These are phyloP conservation scores for Pogonomyrmex barbatus DNA, from an alignment of 1,140 invertebrate genomes.

Conservation along the genomic window DNA sequence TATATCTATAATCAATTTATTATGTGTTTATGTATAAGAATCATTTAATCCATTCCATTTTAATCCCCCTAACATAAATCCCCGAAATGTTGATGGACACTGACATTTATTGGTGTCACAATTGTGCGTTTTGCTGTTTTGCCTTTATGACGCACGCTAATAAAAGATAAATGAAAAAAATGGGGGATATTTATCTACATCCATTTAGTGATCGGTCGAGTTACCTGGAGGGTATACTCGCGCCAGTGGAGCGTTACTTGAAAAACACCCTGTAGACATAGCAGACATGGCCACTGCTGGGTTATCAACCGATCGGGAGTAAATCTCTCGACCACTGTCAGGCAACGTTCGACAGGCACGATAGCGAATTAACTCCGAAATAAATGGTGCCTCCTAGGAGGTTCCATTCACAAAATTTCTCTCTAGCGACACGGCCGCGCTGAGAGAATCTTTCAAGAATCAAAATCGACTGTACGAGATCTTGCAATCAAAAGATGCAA, in stretches of 20 bases:
- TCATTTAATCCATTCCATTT: slow-evolving; percentile 20
- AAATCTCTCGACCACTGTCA: slow-evolving; percentile 75
- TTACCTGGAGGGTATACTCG: slow-evolving; percentile 69
- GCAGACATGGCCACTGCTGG: slow-evolving; percentile 74
- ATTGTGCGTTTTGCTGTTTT: slow-evolving; percentile 28
- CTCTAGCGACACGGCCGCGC: slow-evolving; percentile 32
- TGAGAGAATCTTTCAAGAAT: slow-evolving; percentile 38
- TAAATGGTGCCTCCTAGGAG: slow-evolving; percentile 78
- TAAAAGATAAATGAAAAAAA: slow-evolving; percentile 70
- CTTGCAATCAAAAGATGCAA: not conserved
- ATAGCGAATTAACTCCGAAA: slow-evolving; percentile 78
- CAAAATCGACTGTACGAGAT: slow-evolving; percentile 14
- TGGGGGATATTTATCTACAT: slow-evolving; percentile 67
- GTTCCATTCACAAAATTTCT: slow-evolving; percentile 78
- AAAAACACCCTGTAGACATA: slow-evolving; percentile 78
- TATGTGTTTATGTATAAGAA: not conserved
- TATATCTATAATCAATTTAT: not conserved
- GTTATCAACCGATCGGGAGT: slow-evolving; percentile 78
- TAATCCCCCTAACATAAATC: slow-evolving; percentile 33
- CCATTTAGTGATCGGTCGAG: slow-evolving; percentile 37
- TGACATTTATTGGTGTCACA: slow-evolving; percentile 63
- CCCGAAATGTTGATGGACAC: not conserved
- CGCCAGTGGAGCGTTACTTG: slow-evolving; percentile 65
- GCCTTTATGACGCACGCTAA: slow-evolving; percentile 49
- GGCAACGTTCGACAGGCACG: slow-evolving; percentile 76